phyloP scores from a whole-genome alignment of 2,888 invertebrate genomes.

The Patella ulyssiponensis region DNA sequence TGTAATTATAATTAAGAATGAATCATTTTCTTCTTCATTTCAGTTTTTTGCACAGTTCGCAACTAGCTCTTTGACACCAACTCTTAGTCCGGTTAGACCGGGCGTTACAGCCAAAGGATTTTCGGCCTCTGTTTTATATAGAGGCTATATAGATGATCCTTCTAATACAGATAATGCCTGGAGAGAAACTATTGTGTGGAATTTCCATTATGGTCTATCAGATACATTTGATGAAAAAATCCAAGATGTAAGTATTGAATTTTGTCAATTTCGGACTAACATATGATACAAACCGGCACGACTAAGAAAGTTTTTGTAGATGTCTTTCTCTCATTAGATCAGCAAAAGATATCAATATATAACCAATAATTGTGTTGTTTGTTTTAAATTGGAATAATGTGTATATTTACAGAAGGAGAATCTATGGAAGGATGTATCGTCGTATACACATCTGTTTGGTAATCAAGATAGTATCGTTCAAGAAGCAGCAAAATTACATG shows the following conservation, averaged over 20 bases:
- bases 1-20: too few species aligned
- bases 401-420: conserved; percentile 48
- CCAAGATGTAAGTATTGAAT: conserved; percentile 46
- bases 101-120: conserved; percentile 32
- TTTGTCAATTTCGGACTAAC: too few species aligned
- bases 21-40: not conserved
- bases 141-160: conserved; percentile 70
- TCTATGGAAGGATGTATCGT: conserved; percentile 63
- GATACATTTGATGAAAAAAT: conserved; percentile 58
- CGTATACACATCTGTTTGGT: conserved; percentile 58
- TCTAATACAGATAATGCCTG: conserved; percentile 69
- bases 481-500: conserved; percentile 59
- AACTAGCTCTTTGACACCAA: conserved; percentile 15
- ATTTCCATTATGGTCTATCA: conserved; percentile 62
- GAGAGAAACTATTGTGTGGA: conserved; percentile 68
- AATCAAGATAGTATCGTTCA: conserved; percentile 60
- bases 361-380: not conserved
- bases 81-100: conserved; percentile 9
- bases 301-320: too few species aligned
- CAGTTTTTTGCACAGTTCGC: conserved; percentile 32
- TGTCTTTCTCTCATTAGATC: too few species aligned
- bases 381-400: conserved; percentile 13
- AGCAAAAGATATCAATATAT: not conserved
- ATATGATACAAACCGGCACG: too few species aligned
- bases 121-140: conserved; percentile 59